Conservation (phyloP, 2,113 vertebrate species). For the Myanophis thanlyinensis region DNA sequence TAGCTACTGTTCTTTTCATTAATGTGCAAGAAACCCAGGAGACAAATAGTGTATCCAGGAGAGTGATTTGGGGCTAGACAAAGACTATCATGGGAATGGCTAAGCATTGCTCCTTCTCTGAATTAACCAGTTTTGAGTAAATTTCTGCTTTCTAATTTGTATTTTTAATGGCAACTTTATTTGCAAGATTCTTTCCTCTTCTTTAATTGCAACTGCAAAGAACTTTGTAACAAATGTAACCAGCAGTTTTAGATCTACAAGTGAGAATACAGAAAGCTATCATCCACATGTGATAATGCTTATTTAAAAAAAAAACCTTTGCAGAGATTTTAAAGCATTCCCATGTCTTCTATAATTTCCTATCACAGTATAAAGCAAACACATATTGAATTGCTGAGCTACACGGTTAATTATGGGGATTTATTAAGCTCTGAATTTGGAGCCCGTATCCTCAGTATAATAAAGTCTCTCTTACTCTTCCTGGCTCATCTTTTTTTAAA, state of each 20-base stretch:
- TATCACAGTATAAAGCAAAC: background rate
- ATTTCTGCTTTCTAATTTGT: slow-evolving; percentile 8
- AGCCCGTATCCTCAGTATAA: background rate
- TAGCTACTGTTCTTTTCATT: background rate
- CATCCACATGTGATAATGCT: background rate
- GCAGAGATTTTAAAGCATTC: background rate
- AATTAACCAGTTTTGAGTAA: accelerated
- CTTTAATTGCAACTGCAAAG: slow-evolving; percentile 54
- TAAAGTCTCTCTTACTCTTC: background rate
- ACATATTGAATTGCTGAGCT: background rate
- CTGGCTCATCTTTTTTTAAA: background rate
- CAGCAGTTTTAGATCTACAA: slow-evolving; percentile 34
- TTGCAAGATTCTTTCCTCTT: slow-evolving; percentile 26
- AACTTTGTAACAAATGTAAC: slow-evolving; percentile 46
- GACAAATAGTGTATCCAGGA: background rate
- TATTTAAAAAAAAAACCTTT: background rate
- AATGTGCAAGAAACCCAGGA: background rate
- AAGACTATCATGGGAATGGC: accelerated
- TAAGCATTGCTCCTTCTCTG: background rate
- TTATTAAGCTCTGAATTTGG: background rate
- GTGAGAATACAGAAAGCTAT: background rate
- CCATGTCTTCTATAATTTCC: background rate
- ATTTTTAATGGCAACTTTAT: slow-evolving; percentile 49
- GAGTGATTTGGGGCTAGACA: accelerated
- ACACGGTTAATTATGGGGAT: background rate